phyloP scores from a whole-genome alignment of 2,113 vertebrate species.

The Gambusia holbrooki region DNA sequence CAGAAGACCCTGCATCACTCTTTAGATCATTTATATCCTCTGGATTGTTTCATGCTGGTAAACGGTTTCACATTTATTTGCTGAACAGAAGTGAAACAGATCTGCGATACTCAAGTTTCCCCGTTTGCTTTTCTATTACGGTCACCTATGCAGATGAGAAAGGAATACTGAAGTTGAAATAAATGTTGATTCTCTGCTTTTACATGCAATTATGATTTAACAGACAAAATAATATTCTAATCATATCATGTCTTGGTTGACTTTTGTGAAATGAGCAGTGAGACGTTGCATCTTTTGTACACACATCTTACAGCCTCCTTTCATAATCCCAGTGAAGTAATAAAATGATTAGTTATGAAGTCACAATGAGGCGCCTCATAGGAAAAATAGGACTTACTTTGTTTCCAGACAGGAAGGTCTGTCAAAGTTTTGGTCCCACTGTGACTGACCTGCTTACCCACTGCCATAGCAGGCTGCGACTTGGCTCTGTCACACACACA shows the following conservation, averaged over 20 bases:
- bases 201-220: no score
- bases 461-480: constrained; percentile 45
- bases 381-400: constrained; percentile 26
- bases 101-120: background rate
- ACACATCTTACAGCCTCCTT: constrained; percentile 39
- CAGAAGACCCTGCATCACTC: background rate
- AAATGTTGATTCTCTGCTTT: background rate
- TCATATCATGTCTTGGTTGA: no score
- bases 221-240: no score
- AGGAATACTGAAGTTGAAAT: background rate
- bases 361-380: constrained; percentile 24
- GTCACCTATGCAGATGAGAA: background rate
- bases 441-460: constrained; percentile 70
- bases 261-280: no score
- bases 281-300: constrained; percentile 22
- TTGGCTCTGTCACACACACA: constrained; percentile 6
- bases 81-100: constrained; percentile 20
- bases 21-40: constrained; percentile 4
- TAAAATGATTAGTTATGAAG: constrained; percentile 31
- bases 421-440: constrained; percentile 43
- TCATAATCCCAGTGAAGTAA: constrained; percentile 23
- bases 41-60: constrained; percentile 20
- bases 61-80: constrained; percentile 12
- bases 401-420: constrained; percentile 40
- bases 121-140: constrained; percentile 2